Evolutionary conservation across 2,113 vertebrate genomes (phyloP).

Genomic region (Crotalus viridis): DNA sequence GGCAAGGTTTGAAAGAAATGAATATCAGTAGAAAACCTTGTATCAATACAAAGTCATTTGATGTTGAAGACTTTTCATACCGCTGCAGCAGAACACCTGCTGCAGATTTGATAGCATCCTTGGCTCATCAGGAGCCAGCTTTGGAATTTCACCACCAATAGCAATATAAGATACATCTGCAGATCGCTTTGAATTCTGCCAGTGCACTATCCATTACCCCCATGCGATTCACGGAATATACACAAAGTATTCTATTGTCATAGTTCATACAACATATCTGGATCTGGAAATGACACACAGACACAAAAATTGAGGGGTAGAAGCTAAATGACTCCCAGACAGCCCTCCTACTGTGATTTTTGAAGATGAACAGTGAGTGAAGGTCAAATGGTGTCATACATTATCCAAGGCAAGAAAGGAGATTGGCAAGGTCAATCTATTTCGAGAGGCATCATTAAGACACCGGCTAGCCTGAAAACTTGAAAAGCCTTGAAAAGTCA

Average conservation of each 20-base stretch:
- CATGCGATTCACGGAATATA: neutral
- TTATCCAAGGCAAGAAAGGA: slow-evolving; percentile 41
- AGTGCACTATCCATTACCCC: neutral
- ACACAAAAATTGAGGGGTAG: slow-evolving; percentile 29
- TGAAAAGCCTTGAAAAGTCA: slow-evolving; percentile 54
- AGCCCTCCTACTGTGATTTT: slow-evolving; percentile 30
- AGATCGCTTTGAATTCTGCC: slow-evolving; percentile 22
- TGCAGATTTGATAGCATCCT: neutral
- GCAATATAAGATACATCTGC: neutral
- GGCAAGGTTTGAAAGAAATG: neutral
- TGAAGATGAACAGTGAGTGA: slow-evolving; percentile 36
- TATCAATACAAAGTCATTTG: neutral
- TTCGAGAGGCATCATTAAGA: slow-evolving; percentile 57
- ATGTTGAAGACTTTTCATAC: neutral
- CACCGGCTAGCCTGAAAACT: slow-evolving; percentile 41
- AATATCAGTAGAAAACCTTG: neutral
- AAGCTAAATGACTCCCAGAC: slow-evolving; percentile 45
- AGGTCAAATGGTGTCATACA: slow-evolving; percentile 24
- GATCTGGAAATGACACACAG: slow-evolving; percentile 8
- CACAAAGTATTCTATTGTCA: slow-evolving; percentile 29
- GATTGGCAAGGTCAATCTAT: slow-evolving; percentile 59
- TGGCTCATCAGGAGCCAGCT: neutral
- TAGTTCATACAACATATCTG: slow-evolving; percentile 9
- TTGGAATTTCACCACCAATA: neutral
- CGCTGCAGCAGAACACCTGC: neutral